Evolutionary conservation across 2,797 vertebrate species (phyloP).

Genomic region (Argya squamiceps): DNA sequence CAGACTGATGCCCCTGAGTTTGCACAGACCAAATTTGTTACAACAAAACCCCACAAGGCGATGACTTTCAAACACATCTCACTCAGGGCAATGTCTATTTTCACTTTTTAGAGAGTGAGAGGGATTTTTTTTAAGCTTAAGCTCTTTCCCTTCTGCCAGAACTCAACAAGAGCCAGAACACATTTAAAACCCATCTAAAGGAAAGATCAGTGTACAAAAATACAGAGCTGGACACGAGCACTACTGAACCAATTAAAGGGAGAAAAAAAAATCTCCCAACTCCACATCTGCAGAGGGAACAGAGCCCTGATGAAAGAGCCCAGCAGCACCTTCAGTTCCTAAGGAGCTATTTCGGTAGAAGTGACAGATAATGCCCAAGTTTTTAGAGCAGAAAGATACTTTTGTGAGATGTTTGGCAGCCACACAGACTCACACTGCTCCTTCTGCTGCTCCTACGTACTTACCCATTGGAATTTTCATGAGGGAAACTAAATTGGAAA

Average conservation of each 20-base stretch:
- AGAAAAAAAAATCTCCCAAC: background rate
- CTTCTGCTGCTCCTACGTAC: background rate
- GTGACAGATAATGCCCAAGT: background rate
- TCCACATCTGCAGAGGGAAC: background rate
- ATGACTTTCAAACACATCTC: background rate
- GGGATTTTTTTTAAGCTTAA: background rate
- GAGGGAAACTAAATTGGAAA: constrained; percentile 8
- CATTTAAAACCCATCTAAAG: background rate
- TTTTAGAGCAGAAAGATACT: background rate
- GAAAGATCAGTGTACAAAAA: background rate
- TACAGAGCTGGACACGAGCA: background rate
- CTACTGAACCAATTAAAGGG: background rate
- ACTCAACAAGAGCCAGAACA: background rate
- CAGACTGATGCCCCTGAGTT: background rate
- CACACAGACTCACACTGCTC: background rate
- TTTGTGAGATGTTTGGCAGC: background rate
- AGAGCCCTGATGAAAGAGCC: background rate
- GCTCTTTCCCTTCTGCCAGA: constrained; percentile 2
- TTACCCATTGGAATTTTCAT: background rate
- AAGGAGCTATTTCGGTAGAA: background rate
- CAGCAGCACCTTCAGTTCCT: background rate
- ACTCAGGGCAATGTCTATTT: background rate
- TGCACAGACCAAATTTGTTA: background rate
- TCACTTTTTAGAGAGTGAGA: background rate
- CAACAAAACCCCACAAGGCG: background rate